Evolutionary conservation across 2,888 invertebrate species (phyloP).

Genomic region (Brenthis daphne): DNA sequence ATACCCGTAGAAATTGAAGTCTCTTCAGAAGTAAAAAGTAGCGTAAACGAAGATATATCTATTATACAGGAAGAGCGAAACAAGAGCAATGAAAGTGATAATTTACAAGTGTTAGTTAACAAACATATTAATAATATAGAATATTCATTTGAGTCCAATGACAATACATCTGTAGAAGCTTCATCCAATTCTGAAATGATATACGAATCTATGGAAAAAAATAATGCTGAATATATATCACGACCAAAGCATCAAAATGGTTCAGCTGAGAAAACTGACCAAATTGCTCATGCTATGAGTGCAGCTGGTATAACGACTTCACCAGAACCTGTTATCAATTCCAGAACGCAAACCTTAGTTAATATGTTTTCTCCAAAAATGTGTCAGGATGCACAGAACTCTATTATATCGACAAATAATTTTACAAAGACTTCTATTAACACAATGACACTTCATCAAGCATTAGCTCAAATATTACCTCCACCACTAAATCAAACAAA

Average conservation of each 20-base stretch:
- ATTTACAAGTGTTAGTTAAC: slow-evolving; percentile 44
- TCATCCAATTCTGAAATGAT: slow-evolving; percentile 38
- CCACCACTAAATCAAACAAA: slow-evolving; percentile 68
- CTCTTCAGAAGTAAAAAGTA: slow-evolving; percentile 55
- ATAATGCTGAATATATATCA: slow-evolving; percentile 31
- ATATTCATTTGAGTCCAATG: slow-evolving; percentile 47
- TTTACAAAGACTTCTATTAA: slow-evolving; percentile 69
- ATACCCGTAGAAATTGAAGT: slow-evolving; percentile 53
- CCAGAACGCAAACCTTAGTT: slow-evolving; percentile 67
- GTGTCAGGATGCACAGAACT: slow-evolving; percentile 56
- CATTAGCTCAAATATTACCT: slow-evolving; percentile 74
- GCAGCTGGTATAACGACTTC: slow-evolving; percentile 70
- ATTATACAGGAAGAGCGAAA: slow-evolving; percentile 54
- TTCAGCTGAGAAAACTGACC: slow-evolving; percentile 62
- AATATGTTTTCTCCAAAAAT: slow-evolving; percentile 80
- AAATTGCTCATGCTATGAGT: slow-evolving; percentile 75
- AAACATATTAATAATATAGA: slow-evolving; percentile 49
- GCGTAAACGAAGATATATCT: slow-evolving; percentile 58
- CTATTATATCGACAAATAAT: slow-evolving; percentile 51
- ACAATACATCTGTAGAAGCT: slow-evolving; percentile 35
- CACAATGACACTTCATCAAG: slow-evolving; percentile 74
- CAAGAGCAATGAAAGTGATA: slow-evolving; percentile 48
- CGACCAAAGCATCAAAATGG: slow-evolving; percentile 52
- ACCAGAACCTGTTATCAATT: slow-evolving; percentile 50
- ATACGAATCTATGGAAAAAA: slow-evolving; percentile 40